These are phyloP conservation scores for Pristionchus fissidentatus DNA, from an alignment of 2,888 invertebrate species.

Conservation along the genomic window DNA sequence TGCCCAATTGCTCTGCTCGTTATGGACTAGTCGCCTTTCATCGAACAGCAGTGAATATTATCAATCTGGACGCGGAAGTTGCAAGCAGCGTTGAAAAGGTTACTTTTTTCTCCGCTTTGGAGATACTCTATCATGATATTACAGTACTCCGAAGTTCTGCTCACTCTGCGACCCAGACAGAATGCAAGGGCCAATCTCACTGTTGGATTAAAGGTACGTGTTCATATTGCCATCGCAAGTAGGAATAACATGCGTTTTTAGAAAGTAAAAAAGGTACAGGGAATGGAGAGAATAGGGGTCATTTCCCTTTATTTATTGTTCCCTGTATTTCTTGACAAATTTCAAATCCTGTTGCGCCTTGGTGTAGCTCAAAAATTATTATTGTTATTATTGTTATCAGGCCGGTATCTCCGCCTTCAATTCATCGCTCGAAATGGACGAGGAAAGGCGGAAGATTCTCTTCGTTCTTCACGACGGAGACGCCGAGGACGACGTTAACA, in stretches of 20 bases:
- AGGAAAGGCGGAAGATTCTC: slow-evolving; percentile 50
- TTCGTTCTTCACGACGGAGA: slow-evolving; percentile 62
- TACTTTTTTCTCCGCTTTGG: background rate
- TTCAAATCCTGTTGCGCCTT: background rate
- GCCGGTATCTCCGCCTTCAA: slow-evolving; percentile 33
- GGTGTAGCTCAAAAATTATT: background rate
- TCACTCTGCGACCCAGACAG: slow-evolving; percentile 40
- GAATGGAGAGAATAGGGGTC: no score
- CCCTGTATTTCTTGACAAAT: background rate
- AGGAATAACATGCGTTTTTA: no score
- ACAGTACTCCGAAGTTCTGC: slow-evolving; percentile 39
- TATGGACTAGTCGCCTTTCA: slow-evolving; percentile 47
- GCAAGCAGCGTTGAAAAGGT: slow-evolving; percentile 21
- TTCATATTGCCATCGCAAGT: no score
- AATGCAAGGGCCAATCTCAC: background rate
- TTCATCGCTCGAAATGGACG: background rate
- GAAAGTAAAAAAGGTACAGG: no score
- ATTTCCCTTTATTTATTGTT: background rate
- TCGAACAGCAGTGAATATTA: slow-evolving; percentile 44
- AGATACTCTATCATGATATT: slow-evolving; percentile 12
- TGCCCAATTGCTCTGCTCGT: slow-evolving; percentile 36
- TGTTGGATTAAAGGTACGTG: slow-evolving; percentile 15
- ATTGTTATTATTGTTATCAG: background rate
- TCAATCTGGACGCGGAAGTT: slow-evolving; percentile 10
- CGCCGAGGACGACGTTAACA: slow-evolving; percentile 59